Conservation (phyloP, 2,113 vertebrate genomes). For the Microtus oregoni region DNA sequence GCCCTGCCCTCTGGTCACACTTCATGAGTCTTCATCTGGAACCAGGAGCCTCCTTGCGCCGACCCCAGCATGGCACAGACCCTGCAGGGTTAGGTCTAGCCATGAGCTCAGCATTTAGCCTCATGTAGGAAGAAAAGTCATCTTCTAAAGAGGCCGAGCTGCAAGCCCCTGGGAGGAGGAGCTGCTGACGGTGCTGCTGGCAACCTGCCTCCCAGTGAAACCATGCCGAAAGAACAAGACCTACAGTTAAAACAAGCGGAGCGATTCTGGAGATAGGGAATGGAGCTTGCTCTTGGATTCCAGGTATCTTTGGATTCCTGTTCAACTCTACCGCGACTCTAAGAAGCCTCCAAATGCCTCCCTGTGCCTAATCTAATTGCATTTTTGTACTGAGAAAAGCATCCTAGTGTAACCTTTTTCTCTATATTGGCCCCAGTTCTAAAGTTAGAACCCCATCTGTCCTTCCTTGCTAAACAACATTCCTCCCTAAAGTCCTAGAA, state of each 20-base stretch:
- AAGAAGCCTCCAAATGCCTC: background rate
- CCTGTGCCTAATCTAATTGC: background rate
- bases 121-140: background rate
- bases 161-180: background rate
- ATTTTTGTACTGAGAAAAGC: background rate
- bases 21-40: background rate
- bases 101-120: background rate
- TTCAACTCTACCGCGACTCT: background rate
- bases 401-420: background rate
- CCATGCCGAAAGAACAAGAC: background rate
- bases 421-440: background rate
- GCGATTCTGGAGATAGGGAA: background rate
- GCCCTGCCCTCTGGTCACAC: background rate
- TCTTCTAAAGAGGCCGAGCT: background rate
- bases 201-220: background rate
- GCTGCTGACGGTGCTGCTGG: background rate
- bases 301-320: background rate
- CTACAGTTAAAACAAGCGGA: background rate
- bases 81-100: background rate
- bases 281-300: background rate
- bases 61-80: background rate
- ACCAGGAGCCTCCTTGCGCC: background rate
- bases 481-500: background rate
- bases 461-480: conserved; percentile 34
- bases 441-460: background rate